Evolutionary conservation across 2,113 vertebrate species (phyloP).

Genomic region (Platysternon megacephalum): DNA sequence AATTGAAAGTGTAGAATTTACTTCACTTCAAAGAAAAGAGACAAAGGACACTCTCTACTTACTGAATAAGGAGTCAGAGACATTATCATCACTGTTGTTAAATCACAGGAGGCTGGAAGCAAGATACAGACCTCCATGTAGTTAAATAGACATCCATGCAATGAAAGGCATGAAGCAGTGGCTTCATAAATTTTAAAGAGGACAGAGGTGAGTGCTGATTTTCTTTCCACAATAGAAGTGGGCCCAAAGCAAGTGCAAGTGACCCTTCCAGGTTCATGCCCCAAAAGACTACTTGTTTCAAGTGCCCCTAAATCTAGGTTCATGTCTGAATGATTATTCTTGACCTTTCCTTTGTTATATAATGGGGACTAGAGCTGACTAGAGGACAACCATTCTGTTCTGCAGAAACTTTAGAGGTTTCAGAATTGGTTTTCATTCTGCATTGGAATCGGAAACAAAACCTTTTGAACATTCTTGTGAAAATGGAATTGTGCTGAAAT

Average conservation of each 20-base stretch:
- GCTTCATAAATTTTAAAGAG: neutral
- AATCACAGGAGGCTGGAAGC: neutral
- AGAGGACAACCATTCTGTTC: neutral
- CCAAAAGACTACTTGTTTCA: neutral
- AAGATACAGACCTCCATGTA: neutral
- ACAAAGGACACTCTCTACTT: fast-evolving
- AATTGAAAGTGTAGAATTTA: neutral
- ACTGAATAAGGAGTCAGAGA: neutral
- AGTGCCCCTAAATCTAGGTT: fast-evolving
- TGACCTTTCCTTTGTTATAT: neutral
- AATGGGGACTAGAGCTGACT: neutral
- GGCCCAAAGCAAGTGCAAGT: neutral
- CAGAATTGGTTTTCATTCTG: neutral
- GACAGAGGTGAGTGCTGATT: neutral
- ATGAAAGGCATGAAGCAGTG: neutral
- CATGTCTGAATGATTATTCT: neutral
- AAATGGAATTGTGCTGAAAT: neutral
- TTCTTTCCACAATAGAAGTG: neutral
- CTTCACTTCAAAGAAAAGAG: neutral
- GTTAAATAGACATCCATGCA: neutral
- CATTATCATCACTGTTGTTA: neutral
- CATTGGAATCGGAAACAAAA: neutral
- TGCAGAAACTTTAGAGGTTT: neutral
- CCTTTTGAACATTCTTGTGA: neutral
- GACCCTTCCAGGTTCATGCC: neutral